These are phyloP conservation scores for Anguilla rostrata DNA, from an alignment of 2,113 vertebrate genomes.

Conservation along the genomic window DNA sequence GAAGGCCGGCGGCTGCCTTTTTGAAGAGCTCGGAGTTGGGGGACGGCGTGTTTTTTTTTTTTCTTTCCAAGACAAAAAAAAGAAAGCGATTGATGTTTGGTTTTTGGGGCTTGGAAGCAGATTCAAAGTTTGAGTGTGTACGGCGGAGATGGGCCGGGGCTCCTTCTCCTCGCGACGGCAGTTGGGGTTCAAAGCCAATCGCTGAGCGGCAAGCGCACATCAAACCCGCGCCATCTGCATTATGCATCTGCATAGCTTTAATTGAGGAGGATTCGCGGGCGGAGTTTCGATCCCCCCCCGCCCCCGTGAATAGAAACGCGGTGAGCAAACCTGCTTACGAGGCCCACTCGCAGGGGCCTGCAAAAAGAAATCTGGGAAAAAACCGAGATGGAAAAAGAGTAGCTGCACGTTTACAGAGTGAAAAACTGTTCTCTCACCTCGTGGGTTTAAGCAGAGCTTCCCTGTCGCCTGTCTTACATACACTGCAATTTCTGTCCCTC, in stretches of 20 bases:
- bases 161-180: neutral
- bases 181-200: slow-evolving; percentile 31
- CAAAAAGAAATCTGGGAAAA: neutral
- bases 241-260: slow-evolving; percentile 31
- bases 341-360: slow-evolving; percentile 1
- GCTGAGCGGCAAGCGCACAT: neutral
- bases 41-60: neutral
- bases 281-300: neutral
- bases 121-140: slow-evolving; percentile 9
- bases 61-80: neutral
- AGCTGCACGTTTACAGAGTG: slow-evolving; percentile 5
- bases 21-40: neutral
- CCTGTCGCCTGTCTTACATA: neutral
- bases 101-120: slow-evolving; percentile 10
- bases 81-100: slow-evolving; percentile 16
- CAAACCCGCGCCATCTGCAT: slow-evolving; percentile 30
- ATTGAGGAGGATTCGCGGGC: slow-evolving; percentile 15
- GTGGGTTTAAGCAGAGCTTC: neutral
- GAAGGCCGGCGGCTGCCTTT: neutral
- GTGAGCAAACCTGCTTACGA: neutral
- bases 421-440: neutral
- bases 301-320: neutral
- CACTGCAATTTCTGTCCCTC: neutral
- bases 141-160: too few species aligned
- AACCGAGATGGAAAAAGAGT: neutral